Conservation (phyloP, 2,797 vertebrate species). For the Synaphobranchus kaupii region DNA sequence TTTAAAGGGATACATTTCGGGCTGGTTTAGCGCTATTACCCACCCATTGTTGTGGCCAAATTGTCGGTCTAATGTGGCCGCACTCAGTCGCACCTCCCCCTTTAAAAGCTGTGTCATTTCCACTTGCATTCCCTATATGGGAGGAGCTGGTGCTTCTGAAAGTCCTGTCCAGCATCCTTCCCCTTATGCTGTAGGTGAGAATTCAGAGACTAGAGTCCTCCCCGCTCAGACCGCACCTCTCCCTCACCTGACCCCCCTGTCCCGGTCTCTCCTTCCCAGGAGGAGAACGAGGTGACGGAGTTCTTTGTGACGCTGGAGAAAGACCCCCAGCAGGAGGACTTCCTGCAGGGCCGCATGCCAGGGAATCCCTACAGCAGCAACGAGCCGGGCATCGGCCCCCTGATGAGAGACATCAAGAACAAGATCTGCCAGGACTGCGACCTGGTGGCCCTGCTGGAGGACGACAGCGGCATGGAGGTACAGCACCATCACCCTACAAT, state of each 20-base stretch:
- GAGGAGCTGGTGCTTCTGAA: not conserved
- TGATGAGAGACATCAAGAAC: constrained; percentile 99
- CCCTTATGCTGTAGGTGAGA: too few species aligned
- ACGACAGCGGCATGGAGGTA: constrained; percentile 99
- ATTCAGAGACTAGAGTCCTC: too few species aligned
- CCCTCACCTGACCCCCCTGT: not conserved
- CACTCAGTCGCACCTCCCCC: not conserved
- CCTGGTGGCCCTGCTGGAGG: constrained; percentile 94
- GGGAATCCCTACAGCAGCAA: constrained; percentile 98
- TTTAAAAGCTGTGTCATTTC: not conserved
- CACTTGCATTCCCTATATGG: not conserved
- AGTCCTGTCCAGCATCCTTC: not conserved
- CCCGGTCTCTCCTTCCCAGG: constrained; percentile 66
- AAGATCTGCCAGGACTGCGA: constrained; percentile 99
- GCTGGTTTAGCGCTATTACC: too few species aligned
- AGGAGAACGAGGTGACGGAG: constrained; percentile 98
- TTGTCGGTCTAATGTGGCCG: not conserved
- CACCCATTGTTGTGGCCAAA: not conserved
- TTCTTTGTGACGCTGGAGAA: constrained; percentile 98
- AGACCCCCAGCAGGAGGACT: constrained; percentile 98
- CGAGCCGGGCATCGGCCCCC: constrained; percentile 93
- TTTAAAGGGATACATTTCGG: too few species aligned
- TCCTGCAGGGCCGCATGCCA: constrained; percentile 97
- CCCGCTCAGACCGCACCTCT: not conserved
- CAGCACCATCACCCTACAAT: not conserved